These are phyloP conservation scores for Tetramorium simillimum DNA, from an alignment of 1,140 invertebrate genomes.

Conservation along the genomic window DNA sequence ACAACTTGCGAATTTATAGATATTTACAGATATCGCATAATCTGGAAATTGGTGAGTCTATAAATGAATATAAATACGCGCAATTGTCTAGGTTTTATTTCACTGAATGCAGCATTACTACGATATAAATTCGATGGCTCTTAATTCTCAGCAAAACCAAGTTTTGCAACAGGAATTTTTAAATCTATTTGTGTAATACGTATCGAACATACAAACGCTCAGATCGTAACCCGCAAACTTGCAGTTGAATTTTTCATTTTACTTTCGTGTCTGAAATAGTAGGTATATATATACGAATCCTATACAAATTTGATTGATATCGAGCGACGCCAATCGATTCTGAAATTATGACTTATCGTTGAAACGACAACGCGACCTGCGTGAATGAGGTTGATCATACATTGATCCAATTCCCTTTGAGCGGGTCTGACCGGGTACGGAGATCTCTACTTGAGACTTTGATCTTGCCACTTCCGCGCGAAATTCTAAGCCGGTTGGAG, in stretches of 20 bases:
- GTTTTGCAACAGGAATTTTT: neutral
- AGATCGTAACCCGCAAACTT: neutral
- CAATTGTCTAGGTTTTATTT: neutral
- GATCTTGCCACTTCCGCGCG: constrained; percentile 48
- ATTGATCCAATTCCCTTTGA: constrained; percentile 47
- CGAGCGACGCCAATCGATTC: neutral
- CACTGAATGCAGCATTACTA: neutral
- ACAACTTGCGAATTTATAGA: neutral
- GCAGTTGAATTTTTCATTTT: neutral
- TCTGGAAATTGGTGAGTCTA: neutral
- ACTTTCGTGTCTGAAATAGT: neutral
- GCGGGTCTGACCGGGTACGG: constrained; percentile 18
- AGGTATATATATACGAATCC: neutral
- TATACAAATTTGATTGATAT: neutral
- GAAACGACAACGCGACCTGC: neutral
- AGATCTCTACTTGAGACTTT: constrained; percentile 62
- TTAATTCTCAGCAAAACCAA: neutral
- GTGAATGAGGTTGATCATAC: neutral
- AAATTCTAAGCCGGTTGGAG: constrained; percentile 35
- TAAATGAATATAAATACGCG: neutral
- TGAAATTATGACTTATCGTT: neutral
- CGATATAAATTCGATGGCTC: neutral
- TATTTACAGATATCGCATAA: neutral
- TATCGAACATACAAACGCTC: neutral
- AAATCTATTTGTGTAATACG: neutral